These are phyloP conservation scores for Drosophila buzzatii DNA, from an alignment of 2,888 invertebrate genomes.

Conservation along the genomic window DNA sequence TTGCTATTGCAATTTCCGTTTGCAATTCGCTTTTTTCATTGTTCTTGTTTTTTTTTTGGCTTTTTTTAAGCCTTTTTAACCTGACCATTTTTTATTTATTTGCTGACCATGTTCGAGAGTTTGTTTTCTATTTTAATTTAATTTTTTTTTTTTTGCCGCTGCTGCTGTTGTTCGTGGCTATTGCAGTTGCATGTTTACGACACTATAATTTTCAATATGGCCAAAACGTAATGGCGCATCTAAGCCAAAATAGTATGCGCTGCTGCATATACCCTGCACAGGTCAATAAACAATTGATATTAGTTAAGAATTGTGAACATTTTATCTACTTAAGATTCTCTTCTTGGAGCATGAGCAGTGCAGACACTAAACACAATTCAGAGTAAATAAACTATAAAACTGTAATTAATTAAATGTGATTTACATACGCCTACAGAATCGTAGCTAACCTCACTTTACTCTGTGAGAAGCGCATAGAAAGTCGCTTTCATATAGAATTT, in stretches of 20 bases:
- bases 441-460: not conserved
- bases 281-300: not conserved
- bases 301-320: not conserved
- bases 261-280: conserved; percentile 26
- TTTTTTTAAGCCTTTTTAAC: conserved; percentile 19
- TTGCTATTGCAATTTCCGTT: conserved; percentile 70
- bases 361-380: not conserved
- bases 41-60: not conserved
- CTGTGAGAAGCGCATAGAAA: not conserved
- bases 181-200: conserved; percentile 74
- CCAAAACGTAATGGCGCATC: conserved; percentile 4
- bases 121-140: conserved; percentile 68
- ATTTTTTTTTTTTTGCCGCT: conserved; percentile 29
- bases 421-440: no score
- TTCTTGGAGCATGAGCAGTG: not conserved
- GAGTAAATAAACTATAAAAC: no score
- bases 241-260: conserved; percentile 7
- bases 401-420: not conserved
- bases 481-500: not conserved
- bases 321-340: not conserved
- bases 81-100: conserved; percentile 51
- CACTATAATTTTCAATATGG: conserved; percentile 76
- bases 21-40: conserved; percentile 49
- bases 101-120: conserved; percentile 57
- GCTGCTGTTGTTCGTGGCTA: conserved; percentile 35